Conservation (phyloP, 1,140 invertebrate genomes). For the Bombus vancouverensis region DNA sequence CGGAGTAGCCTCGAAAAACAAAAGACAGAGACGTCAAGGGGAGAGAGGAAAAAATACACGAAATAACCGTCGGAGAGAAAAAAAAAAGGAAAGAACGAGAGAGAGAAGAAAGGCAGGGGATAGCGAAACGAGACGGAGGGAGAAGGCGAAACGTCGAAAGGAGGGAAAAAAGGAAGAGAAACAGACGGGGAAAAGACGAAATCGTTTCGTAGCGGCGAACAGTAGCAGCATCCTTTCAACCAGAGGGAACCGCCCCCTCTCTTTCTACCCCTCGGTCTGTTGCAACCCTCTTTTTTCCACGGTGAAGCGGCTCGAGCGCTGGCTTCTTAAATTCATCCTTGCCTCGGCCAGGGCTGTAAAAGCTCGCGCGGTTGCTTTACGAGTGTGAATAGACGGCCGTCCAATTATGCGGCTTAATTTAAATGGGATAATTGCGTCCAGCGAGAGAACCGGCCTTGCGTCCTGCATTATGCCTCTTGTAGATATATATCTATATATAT, state of each 20-base stretch:
- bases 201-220: slow-evolving; percentile 55
- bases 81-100: not conserved
- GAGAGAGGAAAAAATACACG: not conserved
- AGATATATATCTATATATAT: slow-evolving; percentile 22
- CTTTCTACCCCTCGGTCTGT: slow-evolving; percentile 5
- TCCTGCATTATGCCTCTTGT: slow-evolving; percentile 51
- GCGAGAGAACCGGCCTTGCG: slow-evolving; percentile 34
- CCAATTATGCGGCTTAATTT: slow-evolving; percentile 81
- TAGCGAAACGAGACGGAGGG: not conserved
- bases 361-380: slow-evolving; percentile 74
- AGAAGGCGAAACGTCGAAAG: not conserved
- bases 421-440: slow-evolving; percentile 80
- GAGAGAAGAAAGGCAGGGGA: slow-evolving; percentile 7
- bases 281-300: slow-evolving; percentile 40
- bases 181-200: slow-evolving; percentile 42
- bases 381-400: slow-evolving; percentile 80
- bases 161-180: not conserved
- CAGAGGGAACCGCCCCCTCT: slow-evolving; percentile 69
- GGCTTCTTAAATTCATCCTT: slow-evolving; percentile 71
- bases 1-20: not conserved
- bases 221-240: slow-evolving; percentile 67
- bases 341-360: slow-evolving; percentile 69
- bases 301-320: not conserved
- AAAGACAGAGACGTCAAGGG: not conserved
- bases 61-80: not conserved